phyloP scores from a whole-genome alignment of 2,888 invertebrate genomes.

The Eilema caniola region DNA sequence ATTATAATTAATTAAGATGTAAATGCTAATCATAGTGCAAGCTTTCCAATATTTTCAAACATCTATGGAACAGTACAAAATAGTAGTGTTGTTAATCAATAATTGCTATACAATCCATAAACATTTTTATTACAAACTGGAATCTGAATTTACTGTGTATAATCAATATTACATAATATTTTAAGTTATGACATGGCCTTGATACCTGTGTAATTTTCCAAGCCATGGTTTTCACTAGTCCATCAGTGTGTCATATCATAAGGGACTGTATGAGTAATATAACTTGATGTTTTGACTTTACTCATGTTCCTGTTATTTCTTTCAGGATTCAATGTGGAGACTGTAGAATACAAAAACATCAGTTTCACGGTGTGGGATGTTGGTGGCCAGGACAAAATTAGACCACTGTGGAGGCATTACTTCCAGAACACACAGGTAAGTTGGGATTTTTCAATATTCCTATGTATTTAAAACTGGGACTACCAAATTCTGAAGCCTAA shows the following conservation, averaged over 20 bases:
- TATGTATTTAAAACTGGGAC: not conserved
- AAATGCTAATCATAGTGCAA: too few relatives aligned
- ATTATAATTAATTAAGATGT: not conserved
- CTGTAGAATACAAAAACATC: conserved; percentile 99
- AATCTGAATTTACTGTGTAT: conserved; percentile 13
- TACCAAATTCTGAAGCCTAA: not conserved
- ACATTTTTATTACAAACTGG: conserved; percentile 19
- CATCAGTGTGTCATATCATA: not conserved
- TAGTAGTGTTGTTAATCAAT: not conserved
- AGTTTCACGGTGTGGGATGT: conserved; percentile 99
- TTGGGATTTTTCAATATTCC: conserved; percentile 14
- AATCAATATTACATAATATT: conserved; percentile 27
- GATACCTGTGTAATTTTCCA: not conserved
- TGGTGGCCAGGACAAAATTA: conserved; percentile 99
- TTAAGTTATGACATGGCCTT: not conserved
- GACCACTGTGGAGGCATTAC: conserved; percentile 99
- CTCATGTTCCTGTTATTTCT: conserved; percentile 36
- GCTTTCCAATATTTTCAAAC: not conserved
- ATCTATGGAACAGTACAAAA: not conserved
- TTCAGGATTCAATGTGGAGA: conserved; percentile 98
- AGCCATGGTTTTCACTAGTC: not conserved
- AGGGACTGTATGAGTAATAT: not conserved
- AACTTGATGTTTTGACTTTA: conserved; percentile 6
- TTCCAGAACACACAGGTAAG: conserved; percentile 98
- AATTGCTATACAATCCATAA: conserved; percentile 19